Conservation (phyloP, 2,113 vertebrate genomes). For the Protomyctophum bolini region DNA sequence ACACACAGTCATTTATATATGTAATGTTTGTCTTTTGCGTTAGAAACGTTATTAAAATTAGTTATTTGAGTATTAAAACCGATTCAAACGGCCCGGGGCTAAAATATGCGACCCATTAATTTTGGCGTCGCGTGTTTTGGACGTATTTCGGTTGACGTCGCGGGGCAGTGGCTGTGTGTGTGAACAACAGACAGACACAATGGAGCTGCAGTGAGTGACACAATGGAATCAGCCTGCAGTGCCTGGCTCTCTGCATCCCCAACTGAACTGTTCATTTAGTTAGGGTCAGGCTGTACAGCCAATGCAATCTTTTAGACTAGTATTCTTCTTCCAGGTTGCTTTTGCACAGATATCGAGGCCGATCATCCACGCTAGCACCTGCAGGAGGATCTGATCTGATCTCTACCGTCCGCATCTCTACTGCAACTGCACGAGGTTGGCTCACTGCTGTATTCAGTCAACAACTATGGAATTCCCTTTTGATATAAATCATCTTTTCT, state of each 20-base stretch:
- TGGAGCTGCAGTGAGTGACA: conserved; percentile 26
- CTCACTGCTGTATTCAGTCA: neutral
- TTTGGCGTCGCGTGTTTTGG: neutral
- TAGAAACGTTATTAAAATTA: too few species aligned
- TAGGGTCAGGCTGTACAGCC: neutral
- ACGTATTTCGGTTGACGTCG: conserved; percentile 33
- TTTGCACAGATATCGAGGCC: neutral
- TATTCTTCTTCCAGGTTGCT: neutral
- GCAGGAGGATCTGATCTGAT: neutral
- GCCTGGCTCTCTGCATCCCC: neutral
- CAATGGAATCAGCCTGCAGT: conserved; percentile 12
- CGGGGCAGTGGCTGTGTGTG: conserved; percentile 31
- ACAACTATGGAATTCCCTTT: conserved; percentile 75
- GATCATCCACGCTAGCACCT: conserved; percentile 4
- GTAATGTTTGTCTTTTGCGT: too few species aligned
- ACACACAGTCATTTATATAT: neutral
- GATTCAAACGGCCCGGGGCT: too few species aligned
- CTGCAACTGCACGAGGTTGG: neutral
- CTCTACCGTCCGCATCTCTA: neutral
- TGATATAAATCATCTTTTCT: conserved; percentile 74
- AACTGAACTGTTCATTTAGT: neutral
- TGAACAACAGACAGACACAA: conserved; percentile 38
- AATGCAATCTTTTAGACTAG: neutral
- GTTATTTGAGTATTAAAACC: too few species aligned
- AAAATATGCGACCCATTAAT: too few species aligned